These are phyloP conservation scores for Philopotamus ludificatus DNA, from an alignment of 1,140 invertebrate species.

Conservation along the genomic window DNA sequence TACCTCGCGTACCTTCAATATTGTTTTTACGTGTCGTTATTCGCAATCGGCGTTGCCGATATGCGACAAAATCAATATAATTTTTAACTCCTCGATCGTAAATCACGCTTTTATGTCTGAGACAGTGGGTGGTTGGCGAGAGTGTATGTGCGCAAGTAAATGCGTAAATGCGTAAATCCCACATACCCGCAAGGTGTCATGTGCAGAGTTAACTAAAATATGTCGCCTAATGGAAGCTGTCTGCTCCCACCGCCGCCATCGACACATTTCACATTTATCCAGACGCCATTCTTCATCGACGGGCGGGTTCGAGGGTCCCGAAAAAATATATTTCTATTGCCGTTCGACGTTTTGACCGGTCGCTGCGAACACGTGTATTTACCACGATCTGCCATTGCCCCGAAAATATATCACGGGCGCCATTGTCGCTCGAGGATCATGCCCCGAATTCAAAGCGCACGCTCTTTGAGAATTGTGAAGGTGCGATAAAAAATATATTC, in stretches of 20 bases:
- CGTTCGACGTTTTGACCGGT: background rate
- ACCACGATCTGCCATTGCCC: background rate
- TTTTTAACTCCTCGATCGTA: too few species aligned
- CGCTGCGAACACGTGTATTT: background rate
- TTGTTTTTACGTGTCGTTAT: background rate
- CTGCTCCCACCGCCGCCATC: background rate
- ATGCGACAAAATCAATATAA: too few species aligned
- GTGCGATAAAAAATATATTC: too few species aligned
- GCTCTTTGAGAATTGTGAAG: too few species aligned
- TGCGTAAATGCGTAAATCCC: too few species aligned
- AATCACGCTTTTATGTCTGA: too few species aligned
- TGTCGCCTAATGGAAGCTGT: conserved; percentile 11
- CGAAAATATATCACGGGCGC: background rate
- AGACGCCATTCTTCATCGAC: background rate
- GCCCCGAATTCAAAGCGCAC: background rate
- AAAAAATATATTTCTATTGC: background rate
- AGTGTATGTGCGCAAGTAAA: too few species aligned
- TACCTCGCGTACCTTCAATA: background rate
- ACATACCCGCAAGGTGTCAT: conserved; percentile 11
- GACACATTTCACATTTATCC: background rate
- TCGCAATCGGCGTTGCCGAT: too few species aligned
- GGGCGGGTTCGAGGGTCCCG: background rate
- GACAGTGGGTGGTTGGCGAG: too few species aligned
- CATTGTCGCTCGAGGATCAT: background rate
- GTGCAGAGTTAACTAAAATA: conserved; percentile 2